A percentile compares a stretch with the other conserved stretches of the same genome.
These are phyloP conservation scores for Halcyon malimbica DNA, from an alignment of 2,113 vertebrate species.

Conservation along the genomic window DNA sequence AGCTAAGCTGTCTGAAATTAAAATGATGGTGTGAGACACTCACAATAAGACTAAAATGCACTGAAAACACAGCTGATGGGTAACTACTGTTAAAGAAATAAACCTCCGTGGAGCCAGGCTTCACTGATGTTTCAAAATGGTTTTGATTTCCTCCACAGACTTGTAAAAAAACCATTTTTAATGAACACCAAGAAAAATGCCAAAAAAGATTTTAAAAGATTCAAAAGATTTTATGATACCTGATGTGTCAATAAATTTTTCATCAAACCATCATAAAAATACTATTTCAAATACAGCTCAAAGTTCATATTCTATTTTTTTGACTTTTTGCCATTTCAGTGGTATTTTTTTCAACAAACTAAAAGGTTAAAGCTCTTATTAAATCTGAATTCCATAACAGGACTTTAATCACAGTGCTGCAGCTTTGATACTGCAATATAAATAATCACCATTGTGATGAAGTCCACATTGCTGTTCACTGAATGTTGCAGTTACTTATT, in stretches of 20 bases:
- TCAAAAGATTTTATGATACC: too few species aligned
- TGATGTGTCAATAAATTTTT: background rate
- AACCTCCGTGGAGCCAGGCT: background rate
- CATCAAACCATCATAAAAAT: background rate
- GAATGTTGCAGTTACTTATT: background rate
- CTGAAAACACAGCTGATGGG: background rate
- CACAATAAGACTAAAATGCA: background rate
- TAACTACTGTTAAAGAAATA: background rate
- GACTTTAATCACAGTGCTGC: background rate
- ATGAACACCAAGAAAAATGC: background rate
- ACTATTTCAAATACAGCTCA: background rate
- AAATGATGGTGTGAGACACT: background rate
- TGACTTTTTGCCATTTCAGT: background rate
- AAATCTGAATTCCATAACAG: background rate
- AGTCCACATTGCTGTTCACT: background rate
- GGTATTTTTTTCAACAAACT: background rate
- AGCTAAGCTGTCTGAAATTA: background rate
- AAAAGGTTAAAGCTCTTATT: constrained; percentile 27
- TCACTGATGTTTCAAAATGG: background rate
- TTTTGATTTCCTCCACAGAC: background rate
- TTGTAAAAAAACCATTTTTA: background rate
- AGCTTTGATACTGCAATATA: background rate
- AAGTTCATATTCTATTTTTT: background rate
- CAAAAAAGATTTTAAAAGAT: background rate
- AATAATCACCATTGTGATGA: background rate